Base-by-base conservation (phyloP, 2,888 invertebrate species). In the Stegophylla sp. region DNA sequence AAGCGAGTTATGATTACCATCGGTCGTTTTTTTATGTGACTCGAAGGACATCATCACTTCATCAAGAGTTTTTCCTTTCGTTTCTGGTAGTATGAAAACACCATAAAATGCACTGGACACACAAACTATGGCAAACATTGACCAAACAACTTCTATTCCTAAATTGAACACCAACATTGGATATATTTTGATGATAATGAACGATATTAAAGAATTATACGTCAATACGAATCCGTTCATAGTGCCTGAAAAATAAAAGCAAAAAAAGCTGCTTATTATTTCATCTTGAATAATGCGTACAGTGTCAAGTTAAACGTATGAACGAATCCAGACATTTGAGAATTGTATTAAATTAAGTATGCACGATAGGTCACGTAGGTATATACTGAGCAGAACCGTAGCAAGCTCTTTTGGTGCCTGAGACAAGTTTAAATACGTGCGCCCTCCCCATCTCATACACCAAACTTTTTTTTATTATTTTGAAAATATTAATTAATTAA, bases 51-150 rank as follows among this genome's bases (percentile, higher is more conserved):
- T 12, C 12, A 28, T n/a, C 3, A 82, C 28, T 74, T 82, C 74
- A 4, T 73, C 59, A 5, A 82, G 26, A n/a, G 82, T 28, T 77
- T 72, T 82, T 56, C 56, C 73, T 56, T 72, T 72, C 3, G 82
- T 82, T 67, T 82, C 82, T 3, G 82, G 82, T 43, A 82, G 26
- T 17, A 77, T 28, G 28, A 71, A 77, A 17, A 67, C n/a, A 0
- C 72, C 77, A n/a, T 43, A 71, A 0, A 75, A 17, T 0, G 56
- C 61, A 10, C 28, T 56, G 12, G 73, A 1, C 5, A 72, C 15
- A 20, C 71, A 77, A 72, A 77, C 72, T 0, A 45, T 26, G 2
- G 34, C 23, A 34, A 82, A 82, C 2, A 51, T 17, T 10, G 53
- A 66, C 23, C 69, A 71, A 4, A 76, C 51, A 1, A 12, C 9